phyloP scores from a whole-genome alignment of 2,888 invertebrate species.

The Phlogophora meticulosa region DNA sequence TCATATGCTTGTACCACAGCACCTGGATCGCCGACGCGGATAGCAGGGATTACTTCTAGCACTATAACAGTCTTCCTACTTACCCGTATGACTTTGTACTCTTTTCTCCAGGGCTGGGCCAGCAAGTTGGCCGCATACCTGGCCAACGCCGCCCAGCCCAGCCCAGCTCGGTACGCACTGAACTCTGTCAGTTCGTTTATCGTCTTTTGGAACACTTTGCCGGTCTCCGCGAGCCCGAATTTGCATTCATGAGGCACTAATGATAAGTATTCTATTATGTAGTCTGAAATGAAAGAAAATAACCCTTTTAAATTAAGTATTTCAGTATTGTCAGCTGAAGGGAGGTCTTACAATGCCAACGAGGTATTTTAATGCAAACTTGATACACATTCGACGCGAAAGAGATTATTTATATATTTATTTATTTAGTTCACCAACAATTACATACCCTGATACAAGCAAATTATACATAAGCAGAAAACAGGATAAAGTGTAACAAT shows the following conservation, averaged over 20 bases:
- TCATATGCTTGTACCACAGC: too few species aligned
- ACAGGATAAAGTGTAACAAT: too few species aligned
- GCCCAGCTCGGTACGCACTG: constrained; percentile 95
- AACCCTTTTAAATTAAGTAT: not conserved
- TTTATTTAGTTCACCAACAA: too few species aligned
- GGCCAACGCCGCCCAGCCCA: constrained; percentile 96
- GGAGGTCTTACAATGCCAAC: too few species aligned
- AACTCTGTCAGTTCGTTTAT: constrained; percentile 93
- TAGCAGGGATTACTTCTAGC: too few species aligned
- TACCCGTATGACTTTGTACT: constrained; percentile 95
- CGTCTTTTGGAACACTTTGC: constrained; percentile 94
- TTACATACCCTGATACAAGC: too few species aligned
- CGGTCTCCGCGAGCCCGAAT: constrained; percentile 94
- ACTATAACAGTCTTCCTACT: too few species aligned
- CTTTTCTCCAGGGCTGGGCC: constrained; percentile 97
- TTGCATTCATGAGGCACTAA: constrained; percentile 95
- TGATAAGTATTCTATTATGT: constrained; percentile 94
- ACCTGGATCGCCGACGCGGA: too few species aligned
- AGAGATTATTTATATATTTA: too few species aligned
- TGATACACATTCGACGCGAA: too few species aligned
- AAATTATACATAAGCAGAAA: too few species aligned
- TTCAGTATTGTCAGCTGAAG: not conserved
- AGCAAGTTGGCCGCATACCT: constrained; percentile 96
- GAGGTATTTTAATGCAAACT: too few species aligned
- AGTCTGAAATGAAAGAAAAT: constrained; percentile 88